Conservation (phyloP, 2,797 vertebrate species). For the Scolopax bukidnonensis region DNA sequence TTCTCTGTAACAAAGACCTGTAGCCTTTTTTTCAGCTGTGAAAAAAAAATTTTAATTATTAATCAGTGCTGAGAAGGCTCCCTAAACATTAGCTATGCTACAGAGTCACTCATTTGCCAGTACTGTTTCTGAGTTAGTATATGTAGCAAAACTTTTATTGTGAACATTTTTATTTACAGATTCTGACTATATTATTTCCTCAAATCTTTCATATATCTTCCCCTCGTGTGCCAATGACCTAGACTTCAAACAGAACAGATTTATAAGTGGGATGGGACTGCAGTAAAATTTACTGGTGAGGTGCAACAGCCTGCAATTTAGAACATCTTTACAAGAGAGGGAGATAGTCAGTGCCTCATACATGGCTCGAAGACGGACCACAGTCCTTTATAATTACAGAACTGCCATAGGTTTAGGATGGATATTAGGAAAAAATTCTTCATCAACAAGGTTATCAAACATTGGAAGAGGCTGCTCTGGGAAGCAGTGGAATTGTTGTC, state of each 20-base stretch:
- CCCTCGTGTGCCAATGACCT: not conserved
- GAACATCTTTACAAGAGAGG: not conserved
- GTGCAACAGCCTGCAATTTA: not conserved
- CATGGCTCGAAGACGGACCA: not conserved
- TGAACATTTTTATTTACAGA: not conserved
- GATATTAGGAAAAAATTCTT: not conserved
- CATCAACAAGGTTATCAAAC: not conserved
- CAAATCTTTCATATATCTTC: not conserved
- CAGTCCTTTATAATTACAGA: not conserved
- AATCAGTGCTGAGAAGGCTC: not conserved
- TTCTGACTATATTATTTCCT: not conserved
- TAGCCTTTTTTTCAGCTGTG: not conserved
- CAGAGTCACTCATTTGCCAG: not conserved
- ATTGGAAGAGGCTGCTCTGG: not conserved
- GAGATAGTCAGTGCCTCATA: not conserved
- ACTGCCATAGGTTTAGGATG: not conserved
- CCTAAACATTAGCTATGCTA: not conserved
- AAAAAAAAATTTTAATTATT: not conserved
- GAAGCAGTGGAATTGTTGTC: not conserved
- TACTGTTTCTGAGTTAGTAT: fast-evolving
- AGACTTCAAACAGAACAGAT: not conserved
- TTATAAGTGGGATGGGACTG: not conserved
- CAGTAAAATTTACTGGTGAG: not conserved
- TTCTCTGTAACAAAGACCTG: not conserved
- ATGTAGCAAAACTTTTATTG: not conserved